Conservation (phyloP, 1,140 invertebrate species). For the Notospermus geniculatus region DNA sequence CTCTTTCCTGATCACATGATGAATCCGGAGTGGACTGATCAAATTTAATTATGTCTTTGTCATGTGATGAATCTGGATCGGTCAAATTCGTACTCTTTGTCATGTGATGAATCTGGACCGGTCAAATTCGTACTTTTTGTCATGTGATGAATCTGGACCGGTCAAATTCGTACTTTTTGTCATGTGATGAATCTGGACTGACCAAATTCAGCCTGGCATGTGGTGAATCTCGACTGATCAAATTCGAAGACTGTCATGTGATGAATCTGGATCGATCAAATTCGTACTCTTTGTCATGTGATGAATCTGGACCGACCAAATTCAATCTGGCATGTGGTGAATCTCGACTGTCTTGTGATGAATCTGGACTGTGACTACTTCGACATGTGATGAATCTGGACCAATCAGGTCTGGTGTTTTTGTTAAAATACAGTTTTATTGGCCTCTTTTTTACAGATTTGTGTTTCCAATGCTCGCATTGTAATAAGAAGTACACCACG, state of each 20-base stretch:
- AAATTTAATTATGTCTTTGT: no score
- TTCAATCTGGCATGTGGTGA: constrained; percentile 21
- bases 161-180: background rate
- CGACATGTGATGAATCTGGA: no score
- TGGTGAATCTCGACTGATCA: no score
- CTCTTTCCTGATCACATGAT: background rate
- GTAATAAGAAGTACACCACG: constrained; percentile 73
- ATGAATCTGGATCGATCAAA: background rate
- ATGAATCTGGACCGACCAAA: no score
- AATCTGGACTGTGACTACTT: no score
- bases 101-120: no score
- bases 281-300: background rate
- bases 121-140: background rate
- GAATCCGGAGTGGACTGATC: no score
- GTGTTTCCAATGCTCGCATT: constrained; percentile 77
- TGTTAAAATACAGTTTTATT: no score
- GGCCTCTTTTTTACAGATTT: constrained; percentile 46
- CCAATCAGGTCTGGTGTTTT: no score
- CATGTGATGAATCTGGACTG: no score
- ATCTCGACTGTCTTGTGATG: no score
- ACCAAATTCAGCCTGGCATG: no score
- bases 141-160: background rate
- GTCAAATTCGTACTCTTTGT: background rate
- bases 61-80: background rate
- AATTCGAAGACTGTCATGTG: background rate